These are phyloP conservation scores for Origma solitaria DNA, from an alignment of 2,113 vertebrate species.

Conservation along the genomic window DNA sequence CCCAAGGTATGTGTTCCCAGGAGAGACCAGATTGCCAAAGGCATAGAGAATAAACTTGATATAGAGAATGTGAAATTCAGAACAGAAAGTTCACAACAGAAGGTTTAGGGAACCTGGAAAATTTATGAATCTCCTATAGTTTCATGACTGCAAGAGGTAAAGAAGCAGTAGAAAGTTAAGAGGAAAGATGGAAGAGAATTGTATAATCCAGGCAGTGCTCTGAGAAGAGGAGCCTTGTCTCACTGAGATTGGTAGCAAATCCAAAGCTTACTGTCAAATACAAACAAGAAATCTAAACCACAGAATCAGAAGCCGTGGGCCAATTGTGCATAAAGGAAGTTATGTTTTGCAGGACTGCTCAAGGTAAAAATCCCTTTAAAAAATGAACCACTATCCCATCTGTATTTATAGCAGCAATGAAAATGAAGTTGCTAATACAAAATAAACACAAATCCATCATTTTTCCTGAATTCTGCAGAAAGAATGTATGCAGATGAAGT, in stretches of 20 bases:
- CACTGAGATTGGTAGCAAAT: background rate
- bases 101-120: background rate
- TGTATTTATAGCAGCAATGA: background rate
- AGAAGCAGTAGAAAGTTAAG: background rate
- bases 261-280: background rate
- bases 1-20: background rate
- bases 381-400: background rate
- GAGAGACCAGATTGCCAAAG: background rate
- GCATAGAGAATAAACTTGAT: background rate
- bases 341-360: background rate
- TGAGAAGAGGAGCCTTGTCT: background rate
- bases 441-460: background rate
- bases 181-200: background rate
- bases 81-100: background rate
- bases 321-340: background rate
- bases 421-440: background rate
- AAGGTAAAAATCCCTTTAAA: background rate
- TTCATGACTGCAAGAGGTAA: background rate
- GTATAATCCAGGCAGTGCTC: background rate
- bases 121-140: background rate
- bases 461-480: background rate
- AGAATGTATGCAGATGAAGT: background rate
- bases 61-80: background rate
- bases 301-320: background rate
- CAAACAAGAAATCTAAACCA: slow-evolving; percentile 1